Conservation (phyloP, 2,888 invertebrate genomes). For the Orchestes rusci region DNA sequence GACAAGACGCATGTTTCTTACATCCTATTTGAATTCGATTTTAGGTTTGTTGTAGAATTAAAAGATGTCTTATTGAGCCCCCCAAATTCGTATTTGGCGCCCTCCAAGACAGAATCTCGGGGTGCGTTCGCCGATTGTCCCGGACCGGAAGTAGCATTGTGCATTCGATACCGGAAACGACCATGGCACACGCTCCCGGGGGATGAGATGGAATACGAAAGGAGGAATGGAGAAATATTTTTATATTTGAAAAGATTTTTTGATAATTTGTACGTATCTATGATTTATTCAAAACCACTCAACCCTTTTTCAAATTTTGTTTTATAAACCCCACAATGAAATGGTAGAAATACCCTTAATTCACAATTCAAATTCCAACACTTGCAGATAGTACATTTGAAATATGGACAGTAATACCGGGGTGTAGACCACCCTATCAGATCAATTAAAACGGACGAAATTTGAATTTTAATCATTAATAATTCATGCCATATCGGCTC, state of each 20-base stretch:
- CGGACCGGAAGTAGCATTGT: slow-evolving; percentile 33
- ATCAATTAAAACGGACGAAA: slow-evolving; percentile 37
- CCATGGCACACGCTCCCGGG: slow-evolving; percentile 17
- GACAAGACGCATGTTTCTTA: slow-evolving; percentile 30
- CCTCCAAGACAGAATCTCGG: too few relatives aligned
- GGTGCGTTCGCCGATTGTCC: slow-evolving; percentile 42
- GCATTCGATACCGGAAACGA: slow-evolving; percentile 43
- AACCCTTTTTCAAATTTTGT: too few relatives aligned
- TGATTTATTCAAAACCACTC: too few relatives aligned
- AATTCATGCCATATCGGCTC: slow-evolving; percentile 42
- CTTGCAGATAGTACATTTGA: slow-evolving; percentile 15
- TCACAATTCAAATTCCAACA: slow-evolving; percentile 18
- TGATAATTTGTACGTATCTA: too few relatives aligned
- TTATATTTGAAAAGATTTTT: too few relatives aligned
- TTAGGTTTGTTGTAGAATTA: too few relatives aligned
- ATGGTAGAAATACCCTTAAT: too few relatives aligned
- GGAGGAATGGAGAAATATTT: too few relatives aligned
- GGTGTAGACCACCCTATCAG: slow-evolving; percentile 26
- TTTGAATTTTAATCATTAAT: slow-evolving; percentile 41
- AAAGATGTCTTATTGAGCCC: too few relatives aligned
- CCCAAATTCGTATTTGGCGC: too few relatives aligned
- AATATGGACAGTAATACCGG: slow-evolving; percentile 21
- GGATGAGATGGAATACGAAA: too few relatives aligned
- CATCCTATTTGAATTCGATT: slow-evolving; percentile 26
- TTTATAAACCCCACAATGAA: too few relatives aligned